These are phyloP conservation scores for Thaumatotibia leucotreta DNA, from an alignment of 1,140 invertebrate species.

Conservation along the genomic window DNA sequence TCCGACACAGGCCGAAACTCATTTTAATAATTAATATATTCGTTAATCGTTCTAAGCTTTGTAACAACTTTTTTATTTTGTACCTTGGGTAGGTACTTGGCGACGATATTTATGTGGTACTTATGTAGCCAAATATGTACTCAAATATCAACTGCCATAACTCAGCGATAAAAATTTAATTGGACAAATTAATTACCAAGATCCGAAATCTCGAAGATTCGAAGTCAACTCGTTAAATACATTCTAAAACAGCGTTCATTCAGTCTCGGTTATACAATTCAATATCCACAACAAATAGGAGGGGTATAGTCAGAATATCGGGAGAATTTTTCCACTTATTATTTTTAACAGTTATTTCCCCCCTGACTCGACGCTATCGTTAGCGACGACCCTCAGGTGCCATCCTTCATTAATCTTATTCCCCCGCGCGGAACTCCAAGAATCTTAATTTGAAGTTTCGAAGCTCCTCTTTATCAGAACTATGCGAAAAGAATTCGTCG, in stretches of 20 bases:
- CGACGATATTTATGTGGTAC: no score
- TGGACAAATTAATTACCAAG: no score
- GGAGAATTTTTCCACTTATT: conserved; percentile 40
- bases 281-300: background rate
- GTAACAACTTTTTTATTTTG: no score
- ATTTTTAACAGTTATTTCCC: conserved; percentile 54
- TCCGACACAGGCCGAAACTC: no score
- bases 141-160: no score
- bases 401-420: conserved; percentile 70
- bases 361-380: conserved; percentile 42
- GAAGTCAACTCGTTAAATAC: background rate
- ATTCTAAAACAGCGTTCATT: background rate
- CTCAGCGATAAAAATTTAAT: no score
- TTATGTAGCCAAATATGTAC: no score
- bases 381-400: conserved; percentile 58
- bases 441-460: conserved; percentile 74
- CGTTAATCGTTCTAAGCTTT: no score
- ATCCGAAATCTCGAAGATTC: no score
- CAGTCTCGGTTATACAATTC: background rate
- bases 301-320: background rate
- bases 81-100: no score
- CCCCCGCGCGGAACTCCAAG: conserved; percentile 61
- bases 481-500: conserved; percentile 67
- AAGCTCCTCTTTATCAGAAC: conserved; percentile 67
- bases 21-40: no score